Evolutionary conservation across 2,797 vertebrate genomes (phyloP).

Genomic region (Buceros bicornis): DNA sequence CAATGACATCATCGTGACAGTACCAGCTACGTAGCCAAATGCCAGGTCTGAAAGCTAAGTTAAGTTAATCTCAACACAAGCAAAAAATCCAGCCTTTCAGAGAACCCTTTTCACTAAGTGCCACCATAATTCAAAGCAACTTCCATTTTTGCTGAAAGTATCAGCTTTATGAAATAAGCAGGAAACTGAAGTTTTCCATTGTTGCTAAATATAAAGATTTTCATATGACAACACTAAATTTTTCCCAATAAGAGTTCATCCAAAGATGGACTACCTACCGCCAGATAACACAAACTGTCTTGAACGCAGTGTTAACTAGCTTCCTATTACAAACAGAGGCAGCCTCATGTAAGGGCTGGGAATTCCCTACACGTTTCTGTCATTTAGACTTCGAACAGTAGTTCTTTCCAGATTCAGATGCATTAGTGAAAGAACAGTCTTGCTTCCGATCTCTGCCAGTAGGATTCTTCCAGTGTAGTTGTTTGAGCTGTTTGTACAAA

Average conservation of each 20-base stretch:
- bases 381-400: not conserved
- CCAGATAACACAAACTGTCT: not conserved
- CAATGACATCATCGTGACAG: not conserved
- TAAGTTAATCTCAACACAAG: not conserved
- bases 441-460: not conserved
- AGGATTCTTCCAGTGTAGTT: not conserved
- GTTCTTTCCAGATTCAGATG: not conserved
- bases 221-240: not conserved
- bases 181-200: not conserved
- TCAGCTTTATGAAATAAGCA: not conserved
- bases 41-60: not conserved
- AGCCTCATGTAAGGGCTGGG: not conserved
- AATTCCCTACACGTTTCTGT: not conserved
- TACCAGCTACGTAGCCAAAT: not conserved
- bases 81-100: not conserved
- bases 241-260: not conserved
- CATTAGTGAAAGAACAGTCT: not conserved
- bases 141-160: not conserved
- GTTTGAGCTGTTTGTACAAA: not conserved
- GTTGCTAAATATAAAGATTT: not conserved
- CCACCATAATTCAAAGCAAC: not conserved
- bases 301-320: not conserved
- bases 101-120: not conserved
- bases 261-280: not conserved
- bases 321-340: not conserved